phyloP scores from a whole-genome alignment of 2,888 invertebrate genomes.

The Merodon equestris region DNA sequence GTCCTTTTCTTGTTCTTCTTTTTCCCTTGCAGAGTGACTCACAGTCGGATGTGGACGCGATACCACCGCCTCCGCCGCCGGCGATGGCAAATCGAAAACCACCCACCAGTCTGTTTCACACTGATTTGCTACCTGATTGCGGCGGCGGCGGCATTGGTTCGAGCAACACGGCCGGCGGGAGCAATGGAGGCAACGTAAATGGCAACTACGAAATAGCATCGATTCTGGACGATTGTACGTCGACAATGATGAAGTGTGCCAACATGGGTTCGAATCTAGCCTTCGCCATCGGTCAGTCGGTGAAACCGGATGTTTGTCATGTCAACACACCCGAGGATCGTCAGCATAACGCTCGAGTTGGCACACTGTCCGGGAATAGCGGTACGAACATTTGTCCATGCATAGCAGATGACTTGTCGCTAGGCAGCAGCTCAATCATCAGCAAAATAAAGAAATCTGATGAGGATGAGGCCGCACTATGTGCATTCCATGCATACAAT shows the following conservation, averaged over 20 bases:
- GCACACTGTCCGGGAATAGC: constrained; percentile 24
- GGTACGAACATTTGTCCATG: constrained; percentile 68
- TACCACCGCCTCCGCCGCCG: constrained; percentile 78
- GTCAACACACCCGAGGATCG: constrained; percentile 69
- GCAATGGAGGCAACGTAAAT: constrained; percentile 18
- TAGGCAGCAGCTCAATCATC: constrained; percentile 46
- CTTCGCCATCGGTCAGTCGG: constrained; percentile 67
- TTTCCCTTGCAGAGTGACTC: constrained; percentile 74
- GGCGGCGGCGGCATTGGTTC: constrained; percentile 18
- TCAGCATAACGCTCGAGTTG: constrained; percentile 44
- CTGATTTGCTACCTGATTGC: constrained; percentile 57
- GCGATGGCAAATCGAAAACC: constrained; percentile 75
- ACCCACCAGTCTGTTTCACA: constrained; percentile 64
- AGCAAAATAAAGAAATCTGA: constrained; percentile 56
- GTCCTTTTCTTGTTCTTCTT: constrained; percentile 32
- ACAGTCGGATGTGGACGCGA: constrained; percentile 76
- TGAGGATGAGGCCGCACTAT: constrained; percentile 47
- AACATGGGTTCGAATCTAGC: constrained; percentile 72
- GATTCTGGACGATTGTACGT: constrained; percentile 77
- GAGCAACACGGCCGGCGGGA: background rate
- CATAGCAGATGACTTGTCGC: constrained; percentile 73
- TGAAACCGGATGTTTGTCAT: constrained; percentile 73
- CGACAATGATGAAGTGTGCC: constrained; percentile 77
- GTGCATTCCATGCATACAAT: constrained; percentile 62
- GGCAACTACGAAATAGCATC: constrained; percentile 70